Conservation (phyloP, 2,113 vertebrate species). For the Danionella cerebrum region DNA sequence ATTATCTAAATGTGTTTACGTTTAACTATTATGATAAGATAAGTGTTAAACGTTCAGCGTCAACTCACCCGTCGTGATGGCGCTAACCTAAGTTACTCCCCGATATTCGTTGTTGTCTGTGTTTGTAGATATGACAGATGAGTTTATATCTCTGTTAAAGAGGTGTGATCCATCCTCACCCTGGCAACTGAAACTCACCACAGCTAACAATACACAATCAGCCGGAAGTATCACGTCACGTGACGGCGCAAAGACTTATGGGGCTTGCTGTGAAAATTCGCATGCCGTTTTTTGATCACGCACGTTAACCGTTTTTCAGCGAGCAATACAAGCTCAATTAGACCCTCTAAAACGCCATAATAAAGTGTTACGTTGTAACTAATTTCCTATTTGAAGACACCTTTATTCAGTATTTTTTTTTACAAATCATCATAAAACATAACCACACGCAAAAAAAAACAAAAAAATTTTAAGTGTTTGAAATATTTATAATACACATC, state of each 20-base stretch:
- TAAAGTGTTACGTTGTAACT: too few species aligned
- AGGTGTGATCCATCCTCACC: constrained; percentile 41
- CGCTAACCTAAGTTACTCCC: neutral
- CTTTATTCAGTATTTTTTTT: too few species aligned
- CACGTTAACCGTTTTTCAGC: too few species aligned
- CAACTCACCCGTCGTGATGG: constrained; percentile 51
- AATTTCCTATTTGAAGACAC: too few species aligned
- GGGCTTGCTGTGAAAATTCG: constrained; percentile 39
- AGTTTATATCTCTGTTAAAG: constrained; percentile 4
- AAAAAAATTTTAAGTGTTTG: too few species aligned
- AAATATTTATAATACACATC: too few species aligned
- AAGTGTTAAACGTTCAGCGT: too few species aligned
- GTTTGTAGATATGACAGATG: constrained; percentile 24
- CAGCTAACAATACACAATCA: constrained; percentile 31
- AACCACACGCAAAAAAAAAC: too few species aligned
- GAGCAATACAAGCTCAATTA: too few species aligned
- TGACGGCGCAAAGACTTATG: constrained; percentile 41
- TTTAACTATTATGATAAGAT: neutral
- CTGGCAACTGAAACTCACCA: constrained; percentile 54
- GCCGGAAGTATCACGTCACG: constrained; percentile 5
- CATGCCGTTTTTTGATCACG: too few species aligned
- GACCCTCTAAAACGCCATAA: too few species aligned
- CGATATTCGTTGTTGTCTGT: constrained; percentile 30
- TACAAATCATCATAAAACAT: too few species aligned
- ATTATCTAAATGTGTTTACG: neutral